A percentile compares a stretch with the other conserved stretches of the same genome.
phyloP scores from a whole-genome alignment of 2,888 invertebrate species.

The Drosophila mettleri region DNA sequence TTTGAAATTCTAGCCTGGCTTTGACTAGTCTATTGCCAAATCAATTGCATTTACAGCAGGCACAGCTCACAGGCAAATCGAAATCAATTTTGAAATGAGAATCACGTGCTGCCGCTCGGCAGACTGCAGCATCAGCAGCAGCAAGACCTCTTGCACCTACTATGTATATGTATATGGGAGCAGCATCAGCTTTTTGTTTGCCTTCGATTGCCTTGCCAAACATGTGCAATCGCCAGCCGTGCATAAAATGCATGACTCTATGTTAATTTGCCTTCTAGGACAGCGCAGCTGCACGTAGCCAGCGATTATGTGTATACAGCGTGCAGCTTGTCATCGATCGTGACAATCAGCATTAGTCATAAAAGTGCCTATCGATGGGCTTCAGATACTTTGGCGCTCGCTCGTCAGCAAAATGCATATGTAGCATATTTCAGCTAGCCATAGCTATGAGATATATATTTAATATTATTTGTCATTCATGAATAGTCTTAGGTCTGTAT shows the following conservation, averaged over 20 bases:
- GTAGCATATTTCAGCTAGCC: no score
- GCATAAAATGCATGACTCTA: conserved; percentile 49
- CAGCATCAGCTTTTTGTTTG: conserved; percentile 48
- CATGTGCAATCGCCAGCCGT: conserved; percentile 67
- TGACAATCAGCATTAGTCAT: conserved; percentile 14
- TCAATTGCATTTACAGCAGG: conserved; percentile 56
- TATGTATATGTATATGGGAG: no score
- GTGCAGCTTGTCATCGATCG: conserved; percentile 17
- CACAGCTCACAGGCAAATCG: conserved; percentile 38
- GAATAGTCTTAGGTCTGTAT: no score
- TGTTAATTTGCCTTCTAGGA: conserved; percentile 20
- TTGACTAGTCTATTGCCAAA: conserved; percentile 28
- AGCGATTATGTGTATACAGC: conserved; percentile 4
- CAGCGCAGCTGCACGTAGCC: conserved; percentile 15
- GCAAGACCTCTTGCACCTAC: conserved; percentile 18
- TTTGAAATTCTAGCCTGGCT: conserved; percentile 3
- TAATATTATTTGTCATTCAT: no score
- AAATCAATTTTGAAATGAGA: conserved; percentile 59
- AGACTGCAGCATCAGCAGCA: conserved; percentile 21
- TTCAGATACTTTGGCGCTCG: neutral
- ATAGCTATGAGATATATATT: no score
- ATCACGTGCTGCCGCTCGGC: conserved; percentile 40
- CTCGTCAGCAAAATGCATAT: neutral
- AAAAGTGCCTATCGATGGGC: neutral
- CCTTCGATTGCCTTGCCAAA: conserved; percentile 69